These are phyloP conservation scores for Agonopterix heracliana DNA, from an alignment of 2,888 invertebrate genomes.

Conservation along the genomic window DNA sequence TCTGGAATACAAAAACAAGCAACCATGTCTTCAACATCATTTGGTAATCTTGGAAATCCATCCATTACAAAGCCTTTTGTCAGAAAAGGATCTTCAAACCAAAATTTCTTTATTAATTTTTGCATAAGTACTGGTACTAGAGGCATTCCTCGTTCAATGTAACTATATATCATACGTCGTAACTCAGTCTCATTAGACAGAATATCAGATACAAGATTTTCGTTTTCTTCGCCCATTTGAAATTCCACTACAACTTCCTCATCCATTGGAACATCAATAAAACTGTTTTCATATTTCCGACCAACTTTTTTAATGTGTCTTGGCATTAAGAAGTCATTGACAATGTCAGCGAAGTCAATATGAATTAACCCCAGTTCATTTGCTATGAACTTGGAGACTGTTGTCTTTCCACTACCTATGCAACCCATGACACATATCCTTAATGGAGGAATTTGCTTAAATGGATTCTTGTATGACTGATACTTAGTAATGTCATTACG, in stretches of 20 bases:
- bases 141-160: conserved; percentile 65
- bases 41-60: conserved; percentile 76
- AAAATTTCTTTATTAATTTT: conserved; percentile 59
- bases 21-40: conserved; percentile 73
- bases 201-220: conserved; percentile 40
- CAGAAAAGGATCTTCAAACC: conserved; percentile 70
- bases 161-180: conserved; percentile 54
- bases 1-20: conserved; percentile 74
- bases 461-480: conserved; percentile 58
- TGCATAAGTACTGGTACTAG: conserved; percentile 59
- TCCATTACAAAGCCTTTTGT: conserved; percentile 75
- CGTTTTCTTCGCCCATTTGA: conserved; percentile 52
- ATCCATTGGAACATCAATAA: conserved; percentile 42
- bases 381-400: conserved; percentile 64
- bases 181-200: conserved; percentile 53
- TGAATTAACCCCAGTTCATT: conserved; percentile 73
- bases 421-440: conserved; percentile 77
- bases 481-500: conserved; percentile 65
- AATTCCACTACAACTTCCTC: conserved; percentile 50
- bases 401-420: conserved; percentile 72
- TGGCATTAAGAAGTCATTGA: conserved; percentile 51
- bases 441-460: conserved; percentile 58
- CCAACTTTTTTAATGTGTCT: conserved; percentile 63
- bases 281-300: conserved; percentile 55
- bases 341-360: conserved; percentile 59